Conservation (phyloP, 1,140 invertebrate genomes). For the Drosophila funebris region DNA sequence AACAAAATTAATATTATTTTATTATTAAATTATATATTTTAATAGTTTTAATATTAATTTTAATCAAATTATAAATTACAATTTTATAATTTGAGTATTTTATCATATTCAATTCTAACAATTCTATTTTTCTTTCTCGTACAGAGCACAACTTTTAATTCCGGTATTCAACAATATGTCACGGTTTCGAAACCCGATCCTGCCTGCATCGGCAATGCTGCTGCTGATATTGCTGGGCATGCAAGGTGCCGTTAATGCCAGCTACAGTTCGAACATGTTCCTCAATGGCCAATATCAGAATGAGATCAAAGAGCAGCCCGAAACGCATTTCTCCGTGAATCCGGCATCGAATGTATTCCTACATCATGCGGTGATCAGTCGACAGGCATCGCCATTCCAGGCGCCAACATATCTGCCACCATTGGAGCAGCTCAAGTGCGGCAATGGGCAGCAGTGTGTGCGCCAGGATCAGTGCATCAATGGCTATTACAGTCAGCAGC, state of each 20-base stretch:
- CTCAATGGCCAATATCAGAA: slow-evolving; percentile 78
- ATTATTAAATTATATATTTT: neutral
- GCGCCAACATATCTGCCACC: slow-evolving; percentile 78
- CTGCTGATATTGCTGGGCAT: slow-evolving; percentile 25
- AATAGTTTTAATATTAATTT: too few relatives aligned
- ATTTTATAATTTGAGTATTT: too few relatives aligned
- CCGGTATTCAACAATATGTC: slow-evolving; percentile 28
- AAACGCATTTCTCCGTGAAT: slow-evolving; percentile 63
- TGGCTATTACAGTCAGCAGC: slow-evolving; percentile 68
- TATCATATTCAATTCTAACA: neutral
- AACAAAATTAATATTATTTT: too few relatives aligned
- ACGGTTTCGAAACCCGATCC: slow-evolving; percentile 45
- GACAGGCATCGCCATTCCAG: slow-evolving; percentile 73
- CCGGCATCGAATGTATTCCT: slow-evolving; percentile 70
- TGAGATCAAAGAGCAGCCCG: slow-evolving; percentile 53
- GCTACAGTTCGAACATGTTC: slow-evolving; percentile 75
- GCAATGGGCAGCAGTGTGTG: slow-evolving; percentile 72
- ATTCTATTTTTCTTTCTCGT: neutral
- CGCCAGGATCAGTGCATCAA: slow-evolving; percentile 61
- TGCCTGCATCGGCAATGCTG: slow-evolving; percentile 49
- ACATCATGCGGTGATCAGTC: slow-evolving; percentile 75
- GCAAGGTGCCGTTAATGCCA: slow-evolving; percentile 29
- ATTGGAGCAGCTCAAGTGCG: slow-evolving; percentile 68
- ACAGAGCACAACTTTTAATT: slow-evolving; percentile 4
- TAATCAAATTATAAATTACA: too few relatives aligned